Conservation (phyloP, 2,797 vertebrate species). For the Anabas testudineus region DNA sequence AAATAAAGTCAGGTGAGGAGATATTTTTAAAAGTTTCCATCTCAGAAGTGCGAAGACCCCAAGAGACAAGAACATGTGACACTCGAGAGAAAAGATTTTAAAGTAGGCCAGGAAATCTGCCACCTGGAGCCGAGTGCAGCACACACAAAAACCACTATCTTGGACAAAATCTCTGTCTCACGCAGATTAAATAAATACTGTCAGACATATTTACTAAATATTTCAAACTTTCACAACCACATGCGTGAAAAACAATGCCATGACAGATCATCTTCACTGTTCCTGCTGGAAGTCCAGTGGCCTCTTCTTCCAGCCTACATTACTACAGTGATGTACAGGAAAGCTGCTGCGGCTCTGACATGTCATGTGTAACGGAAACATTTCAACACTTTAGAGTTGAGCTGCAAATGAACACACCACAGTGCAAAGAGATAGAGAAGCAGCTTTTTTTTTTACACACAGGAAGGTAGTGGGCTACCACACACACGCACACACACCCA, state of each 20-base stretch:
- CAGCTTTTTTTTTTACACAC: slow-evolving; percentile 29
- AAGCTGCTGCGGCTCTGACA: slow-evolving; percentile 33
- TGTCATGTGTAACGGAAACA: slow-evolving; percentile 53
- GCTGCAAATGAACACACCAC: slow-evolving; percentile 30
- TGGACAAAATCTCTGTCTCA: slow-evolving; percentile 27
- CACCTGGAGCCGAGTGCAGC: slow-evolving; percentile 19
- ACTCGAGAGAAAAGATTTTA: slow-evolving; percentile 14
- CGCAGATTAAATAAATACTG: slow-evolving; percentile 15
- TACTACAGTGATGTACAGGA: slow-evolving; percentile 6
- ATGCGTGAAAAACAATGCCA: background rate
- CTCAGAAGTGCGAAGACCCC: background rate
- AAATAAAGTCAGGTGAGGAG: background rate
- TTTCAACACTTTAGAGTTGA: slow-evolving; percentile 31
- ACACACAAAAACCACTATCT: slow-evolving; percentile 49
- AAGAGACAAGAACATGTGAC: background rate
- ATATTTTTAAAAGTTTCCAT: background rate
- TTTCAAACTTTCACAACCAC: background rate
- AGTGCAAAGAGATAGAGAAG: slow-evolving; percentile 29
- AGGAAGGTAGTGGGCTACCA: slow-evolving; percentile 71
- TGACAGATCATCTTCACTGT: background rate
- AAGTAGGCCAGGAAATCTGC: slow-evolving; percentile 68
- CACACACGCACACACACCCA: slow-evolving; percentile 56
- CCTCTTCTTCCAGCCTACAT: background rate
- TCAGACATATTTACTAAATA: slow-evolving; percentile 17
- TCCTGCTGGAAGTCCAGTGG: background rate